Evolutionary conservation across 2,888 invertebrate genomes (phyloP).

Genomic region (Hirtodrosophila duncani): DNA sequence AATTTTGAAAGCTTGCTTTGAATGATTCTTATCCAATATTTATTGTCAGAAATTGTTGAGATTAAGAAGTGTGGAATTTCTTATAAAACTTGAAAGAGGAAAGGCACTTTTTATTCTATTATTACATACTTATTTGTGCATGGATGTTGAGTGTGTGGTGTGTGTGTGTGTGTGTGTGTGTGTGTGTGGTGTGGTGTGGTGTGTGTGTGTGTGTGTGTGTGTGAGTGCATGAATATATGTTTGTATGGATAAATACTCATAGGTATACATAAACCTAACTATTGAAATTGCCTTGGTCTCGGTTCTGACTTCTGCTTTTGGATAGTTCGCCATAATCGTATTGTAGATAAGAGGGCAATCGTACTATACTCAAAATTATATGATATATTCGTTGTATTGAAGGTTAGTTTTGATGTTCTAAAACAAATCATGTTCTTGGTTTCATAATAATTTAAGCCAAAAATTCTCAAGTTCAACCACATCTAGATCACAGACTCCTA

Average conservation of each 20-base stretch:
- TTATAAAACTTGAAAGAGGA: no score
- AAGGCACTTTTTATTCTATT: constrained; percentile 59
- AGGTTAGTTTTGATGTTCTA: constrained; percentile 55
- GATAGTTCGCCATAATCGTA: no score
- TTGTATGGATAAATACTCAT: constrained; percentile 33
- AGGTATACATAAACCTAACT: constrained; percentile 14
- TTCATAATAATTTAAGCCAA: constrained; percentile 39
- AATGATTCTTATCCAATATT: no score
- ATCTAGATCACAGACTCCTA: constrained; percentile 76
- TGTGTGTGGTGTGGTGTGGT: constrained; percentile 5
- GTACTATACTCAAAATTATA: neutral
- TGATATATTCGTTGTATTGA: constrained; percentile 31
- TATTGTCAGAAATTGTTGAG: constrained; percentile 13
- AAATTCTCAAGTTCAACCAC: constrained; percentile 71
- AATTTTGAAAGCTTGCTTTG: no score
- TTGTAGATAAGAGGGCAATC: neutral
- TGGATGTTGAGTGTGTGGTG: no score
- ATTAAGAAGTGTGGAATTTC: constrained; percentile 19
- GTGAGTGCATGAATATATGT: constrained; percentile 15
- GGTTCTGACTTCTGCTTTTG: no score
- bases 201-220: neutral
- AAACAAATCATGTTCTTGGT: neutral
- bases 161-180: no score
- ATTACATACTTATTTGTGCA: no score
- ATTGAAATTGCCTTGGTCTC: constrained; percentile 13